These are phyloP conservation scores for Mormyrus lacerda DNA, from an alignment of 2,113 vertebrate species.

Conservation along the genomic window DNA sequence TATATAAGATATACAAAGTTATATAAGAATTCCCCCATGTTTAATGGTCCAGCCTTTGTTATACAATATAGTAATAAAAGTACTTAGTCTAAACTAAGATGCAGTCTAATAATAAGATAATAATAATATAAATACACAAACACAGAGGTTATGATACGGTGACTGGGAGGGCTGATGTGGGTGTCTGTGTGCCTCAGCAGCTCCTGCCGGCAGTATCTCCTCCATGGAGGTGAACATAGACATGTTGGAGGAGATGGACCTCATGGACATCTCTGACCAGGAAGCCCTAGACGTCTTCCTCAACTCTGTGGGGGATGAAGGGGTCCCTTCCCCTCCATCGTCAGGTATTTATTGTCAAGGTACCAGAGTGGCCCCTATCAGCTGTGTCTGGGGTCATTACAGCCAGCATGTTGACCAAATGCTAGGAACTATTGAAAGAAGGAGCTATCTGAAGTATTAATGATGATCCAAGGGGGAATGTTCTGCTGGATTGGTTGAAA, in stretches of 20 bases:
- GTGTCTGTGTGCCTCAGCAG: slow-evolving; percentile 44
- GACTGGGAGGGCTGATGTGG: neutral
- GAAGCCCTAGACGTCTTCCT: slow-evolving; percentile 87
- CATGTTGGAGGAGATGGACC: slow-evolving; percentile 86
- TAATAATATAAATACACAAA: neutral
- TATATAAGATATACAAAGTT: neutral
- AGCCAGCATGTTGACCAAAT: neutral
- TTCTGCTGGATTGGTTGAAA: neutral
- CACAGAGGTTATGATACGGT: neutral
- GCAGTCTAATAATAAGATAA: neutral
- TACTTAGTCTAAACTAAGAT: neutral
- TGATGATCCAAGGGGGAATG: neutral
- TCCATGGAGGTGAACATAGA: slow-evolving; percentile 98
- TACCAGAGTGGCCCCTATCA: neutral
- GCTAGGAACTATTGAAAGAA: neutral
- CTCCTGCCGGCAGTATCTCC: slow-evolving; percentile 87
- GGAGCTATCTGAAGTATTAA: neutral
- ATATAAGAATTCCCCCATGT: neutral
- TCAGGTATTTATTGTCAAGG: slow-evolving; percentile 52
- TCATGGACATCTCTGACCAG: slow-evolving; percentile 82
- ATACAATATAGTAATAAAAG: neutral
- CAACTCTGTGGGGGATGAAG: slow-evolving; percentile 69
- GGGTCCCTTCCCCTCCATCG: slow-evolving; percentile 47
- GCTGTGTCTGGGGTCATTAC: neutral
- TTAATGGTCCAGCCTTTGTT: neutral